Conservation (phyloP, 2,113 vertebrate genomes). For the Chinchilla lanigera region DNA sequence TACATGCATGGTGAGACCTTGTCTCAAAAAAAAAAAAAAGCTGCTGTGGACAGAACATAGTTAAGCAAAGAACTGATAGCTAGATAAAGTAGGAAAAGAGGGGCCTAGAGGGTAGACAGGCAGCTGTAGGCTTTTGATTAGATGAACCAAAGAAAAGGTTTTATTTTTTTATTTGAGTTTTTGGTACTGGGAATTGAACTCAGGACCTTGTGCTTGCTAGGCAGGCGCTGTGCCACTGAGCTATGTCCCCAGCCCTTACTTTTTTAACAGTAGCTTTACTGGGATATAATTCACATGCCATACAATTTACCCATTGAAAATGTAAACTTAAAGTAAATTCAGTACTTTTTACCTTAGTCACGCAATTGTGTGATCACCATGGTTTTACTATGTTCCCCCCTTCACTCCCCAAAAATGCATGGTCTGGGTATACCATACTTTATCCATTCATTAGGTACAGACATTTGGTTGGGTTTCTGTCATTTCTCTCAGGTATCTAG, state of each 20-base stretch:
- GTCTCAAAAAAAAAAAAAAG: background rate
- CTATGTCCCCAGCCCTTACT: background rate
- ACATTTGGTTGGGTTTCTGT: conserved; percentile 15
- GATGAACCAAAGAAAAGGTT: background rate
- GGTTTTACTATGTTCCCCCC: background rate
- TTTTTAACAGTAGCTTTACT: conserved; percentile 2
- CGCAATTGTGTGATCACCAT: background rate
- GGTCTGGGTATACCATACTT: background rate
- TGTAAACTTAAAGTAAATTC: background rate
- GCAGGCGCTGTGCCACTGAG: background rate
- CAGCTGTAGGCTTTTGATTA: background rate
- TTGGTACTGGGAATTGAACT: background rate
- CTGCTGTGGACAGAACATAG: background rate
- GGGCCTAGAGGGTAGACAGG: background rate
- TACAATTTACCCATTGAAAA: background rate
- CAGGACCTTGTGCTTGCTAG: background rate
- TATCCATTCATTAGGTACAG: background rate
- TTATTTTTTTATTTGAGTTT: background rate
- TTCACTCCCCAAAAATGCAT: background rate
- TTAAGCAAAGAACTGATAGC: background rate
- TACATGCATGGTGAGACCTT: background rate
- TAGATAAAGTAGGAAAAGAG: background rate
- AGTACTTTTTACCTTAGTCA: background rate
- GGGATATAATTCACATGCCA: background rate
- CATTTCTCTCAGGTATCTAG: conserved; percentile 6